Evolutionary conservation across 2,113 vertebrate genomes (phyloP).

Genomic region (Pantherophis guttatus): DNA sequence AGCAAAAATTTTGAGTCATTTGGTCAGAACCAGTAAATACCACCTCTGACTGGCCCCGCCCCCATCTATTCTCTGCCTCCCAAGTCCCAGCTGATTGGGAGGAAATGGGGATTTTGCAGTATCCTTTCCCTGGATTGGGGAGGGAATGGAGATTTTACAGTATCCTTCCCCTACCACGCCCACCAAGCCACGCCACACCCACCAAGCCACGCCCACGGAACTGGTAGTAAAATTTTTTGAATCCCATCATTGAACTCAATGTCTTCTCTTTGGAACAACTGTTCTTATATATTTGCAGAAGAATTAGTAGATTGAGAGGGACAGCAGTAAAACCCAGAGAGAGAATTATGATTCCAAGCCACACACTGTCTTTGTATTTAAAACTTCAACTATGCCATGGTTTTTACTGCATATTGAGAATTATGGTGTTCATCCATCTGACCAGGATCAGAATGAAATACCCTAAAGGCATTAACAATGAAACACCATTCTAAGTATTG

Average conservation of each 20-base stretch:
- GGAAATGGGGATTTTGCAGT: too few species aligned
- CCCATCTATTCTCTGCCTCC: too few species aligned
- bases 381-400: neutral
- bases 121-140: too few species aligned
- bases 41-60: too few species aligned
- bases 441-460: conserved; percentile 4
- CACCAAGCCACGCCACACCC: too few species aligned
- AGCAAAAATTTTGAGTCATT: too few species aligned
- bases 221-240: too few species aligned
- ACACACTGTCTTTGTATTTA: neutral
- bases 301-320: neutral
- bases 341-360: neutral
- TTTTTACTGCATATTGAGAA: neutral
- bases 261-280: neutral
- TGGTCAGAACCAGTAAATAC: too few species aligned
- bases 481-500: neutral
- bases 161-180: too few species aligned
- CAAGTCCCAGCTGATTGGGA: too few species aligned
- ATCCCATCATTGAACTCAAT: neutral
- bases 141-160: too few species aligned
- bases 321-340: neutral
- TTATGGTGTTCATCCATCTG: neutral
- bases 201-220: too few species aligned
- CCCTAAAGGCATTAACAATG: neutral
- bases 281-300: neutral